A percentile compares a stretch with the other conserved stretches of the same genome.
phyloP scores from a whole-genome alignment of 2,797 vertebrate genomes.

The Macropus fuliginosus region DNA sequence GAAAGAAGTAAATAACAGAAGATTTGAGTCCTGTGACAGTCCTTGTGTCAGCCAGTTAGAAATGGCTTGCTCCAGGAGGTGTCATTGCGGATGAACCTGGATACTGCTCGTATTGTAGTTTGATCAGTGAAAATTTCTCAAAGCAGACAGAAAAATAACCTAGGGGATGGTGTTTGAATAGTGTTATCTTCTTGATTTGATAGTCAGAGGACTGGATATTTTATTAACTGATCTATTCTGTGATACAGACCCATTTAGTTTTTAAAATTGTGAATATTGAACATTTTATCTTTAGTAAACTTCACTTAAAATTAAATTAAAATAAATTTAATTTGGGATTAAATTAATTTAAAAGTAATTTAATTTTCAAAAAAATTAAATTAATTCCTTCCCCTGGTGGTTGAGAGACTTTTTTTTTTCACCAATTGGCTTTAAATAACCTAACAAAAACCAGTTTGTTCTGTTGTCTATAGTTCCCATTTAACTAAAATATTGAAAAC shows the following conservation, averaged over 20 bases:
- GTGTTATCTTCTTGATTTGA: background rate
- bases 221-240: background rate
- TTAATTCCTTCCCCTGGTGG: slow-evolving; percentile 8
- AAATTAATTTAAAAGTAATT: slow-evolving; percentile 11
- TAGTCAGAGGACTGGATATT: background rate
- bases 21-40: background rate
- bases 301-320: slow-evolving; percentile 33
- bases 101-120: background rate
- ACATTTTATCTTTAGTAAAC: slow-evolving; percentile 7
- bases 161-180: background rate
- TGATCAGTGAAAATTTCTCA: background rate
- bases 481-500: slow-evolving; percentile 41
- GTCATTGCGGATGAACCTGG: background rate
- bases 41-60: background rate
- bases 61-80: background rate
- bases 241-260: slow-evolving; percentile 9
- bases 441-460: slow-evolving; percentile 8
- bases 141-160: background rate
- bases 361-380: slow-evolving; percentile 4
- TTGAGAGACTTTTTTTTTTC: background rate
- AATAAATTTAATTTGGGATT: slow-evolving; percentile 6
- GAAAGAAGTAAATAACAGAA: background rate
- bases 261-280: slow-evolving; percentile 18
- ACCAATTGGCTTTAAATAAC: slow-evolving; percentile 33
- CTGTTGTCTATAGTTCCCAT: background rate